Evolutionary conservation across 2,888 invertebrate genomes (phyloP), one percentile per base, ranked within the genome.

Genomic region (Proisotoma minuta): DNA sequence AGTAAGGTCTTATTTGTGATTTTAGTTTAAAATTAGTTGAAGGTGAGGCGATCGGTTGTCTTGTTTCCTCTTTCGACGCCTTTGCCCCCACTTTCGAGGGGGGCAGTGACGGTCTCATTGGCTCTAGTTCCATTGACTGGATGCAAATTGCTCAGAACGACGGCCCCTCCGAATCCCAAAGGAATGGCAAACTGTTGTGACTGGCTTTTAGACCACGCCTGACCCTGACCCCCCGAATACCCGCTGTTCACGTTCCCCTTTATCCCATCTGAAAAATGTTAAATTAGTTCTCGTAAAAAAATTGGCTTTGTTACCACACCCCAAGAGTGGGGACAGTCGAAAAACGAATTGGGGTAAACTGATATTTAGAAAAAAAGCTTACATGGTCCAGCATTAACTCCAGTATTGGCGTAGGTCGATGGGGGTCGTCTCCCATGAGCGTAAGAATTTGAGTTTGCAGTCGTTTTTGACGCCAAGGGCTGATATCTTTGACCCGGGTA

Each of bases 331-430:
- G 26, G 34, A 15, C 34, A 34, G 15, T 8, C 8, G 34, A 10
- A 8, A 34, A 34, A 34, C 34, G 15, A 15, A 8, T 34, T 10
- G n/a, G 18, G 20, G 10, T 47, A 47, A 47, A 47, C n/a, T n/a
- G n/a, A 47, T 15, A 15, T 15, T 18, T 18, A 18, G 5, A 47
- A 12, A 18, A 20, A 8, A 47, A 43, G 12, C 8, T 59, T 56
- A 61, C 65, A 59, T 54, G 58, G 65, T 43, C 51, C 12, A 26
- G 50, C 53, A 57, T 57, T n/a, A 4, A 57, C 56, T 18, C 59
- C 62, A 10, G 65, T 51, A 26, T 62, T 65, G 12, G 65, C 62
- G 43, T 48, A 65, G n/a, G 65, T 62, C 29, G 62, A 51, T 20
- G 65, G 65, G 1, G 65, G 62, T 12, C 62, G 59, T 20, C 57